Conservation (phyloP, 2,797 vertebrate genomes). For the Mus minutoides region DNA sequence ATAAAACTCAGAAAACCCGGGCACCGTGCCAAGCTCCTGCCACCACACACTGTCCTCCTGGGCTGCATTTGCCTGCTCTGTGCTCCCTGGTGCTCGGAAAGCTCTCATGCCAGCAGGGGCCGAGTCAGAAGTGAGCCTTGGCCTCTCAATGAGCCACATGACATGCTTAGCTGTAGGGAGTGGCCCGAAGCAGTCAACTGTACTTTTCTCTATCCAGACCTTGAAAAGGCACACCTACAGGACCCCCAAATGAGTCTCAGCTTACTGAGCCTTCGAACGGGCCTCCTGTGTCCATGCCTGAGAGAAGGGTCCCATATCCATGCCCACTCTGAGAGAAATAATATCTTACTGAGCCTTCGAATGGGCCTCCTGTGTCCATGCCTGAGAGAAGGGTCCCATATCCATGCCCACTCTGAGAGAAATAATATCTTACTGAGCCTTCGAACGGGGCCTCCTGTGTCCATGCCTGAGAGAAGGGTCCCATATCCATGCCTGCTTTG, state of each 20-base stretch:
- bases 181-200: accelerated
- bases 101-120: constrained; percentile 73
- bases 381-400: accelerated
- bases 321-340: neutral
- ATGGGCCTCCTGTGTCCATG: neutral
- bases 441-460: neutral
- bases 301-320: accelerated
- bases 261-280: accelerated
- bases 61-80: constrained; percentile 68
- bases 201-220: neutral
- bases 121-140: constrained; percentile 64
- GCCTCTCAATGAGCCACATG: constrained; percentile 13
- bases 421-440: accelerated
- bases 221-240: neutral
- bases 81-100: constrained; percentile 80
- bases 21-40: constrained; percentile 78
- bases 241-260: accelerated
- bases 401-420: neutral
- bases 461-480: accelerated
- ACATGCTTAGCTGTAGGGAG: constrained; percentile 31
- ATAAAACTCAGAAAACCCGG: constrained; percentile 83
- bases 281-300: accelerated
- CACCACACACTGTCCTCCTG: constrained; percentile 66
- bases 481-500: accelerated
- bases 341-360: accelerated